Base-by-base conservation (phyloP, 2,797 vertebrate species). In the Esox lucius region DNA sequence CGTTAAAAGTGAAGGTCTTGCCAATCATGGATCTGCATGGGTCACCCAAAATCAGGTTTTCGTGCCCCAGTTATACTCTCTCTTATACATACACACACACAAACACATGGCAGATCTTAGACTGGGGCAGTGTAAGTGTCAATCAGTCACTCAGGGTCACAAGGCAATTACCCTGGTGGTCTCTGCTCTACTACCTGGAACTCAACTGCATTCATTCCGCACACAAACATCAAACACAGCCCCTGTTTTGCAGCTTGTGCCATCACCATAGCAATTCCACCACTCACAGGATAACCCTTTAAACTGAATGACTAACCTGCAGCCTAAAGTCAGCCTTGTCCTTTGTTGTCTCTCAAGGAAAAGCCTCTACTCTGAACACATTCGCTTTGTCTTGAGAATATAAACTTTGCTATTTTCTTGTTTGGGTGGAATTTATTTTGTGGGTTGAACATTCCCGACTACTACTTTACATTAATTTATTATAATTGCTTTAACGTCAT, bases 121-220 rank as follows among this genome's bases (percentile, higher is more conserved):
- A 75, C 66, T 62, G 56, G n/a, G n/a, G 56, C 22, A 22, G 56
- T 56, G 12, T n/a, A 61, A 12, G 68, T 65, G 84, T 78, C 81
- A 67, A 7, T 62, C 61, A 8, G 4, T 80, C 81, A 78, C 77
- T 83, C 83, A 70, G 77, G 90, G 88, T 93, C 88, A 90, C 70
- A 79, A 84, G 85, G 83, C 85, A 90, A 87, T 91, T 82, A 82
- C 46, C 72, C 86, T 68, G 86, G 88, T 87, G 88, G 83, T 84
- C 78, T 61, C 75, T 1, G 12, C 73, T 80, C 28, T 66, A 75
- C 68, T 78, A 81, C 83, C 87, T 84, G 79, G 80, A 79, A 85
- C 80, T 78, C 68, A 77, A 73, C 78, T 56, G 78, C 49, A 33
- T 75, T 80, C 78, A 71, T 78, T 75, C 79, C 70, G 71, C 88